phyloP scores from a whole-genome alignment of 2,888 invertebrate genomes.

The Tubiluchus corallicola region DNA sequence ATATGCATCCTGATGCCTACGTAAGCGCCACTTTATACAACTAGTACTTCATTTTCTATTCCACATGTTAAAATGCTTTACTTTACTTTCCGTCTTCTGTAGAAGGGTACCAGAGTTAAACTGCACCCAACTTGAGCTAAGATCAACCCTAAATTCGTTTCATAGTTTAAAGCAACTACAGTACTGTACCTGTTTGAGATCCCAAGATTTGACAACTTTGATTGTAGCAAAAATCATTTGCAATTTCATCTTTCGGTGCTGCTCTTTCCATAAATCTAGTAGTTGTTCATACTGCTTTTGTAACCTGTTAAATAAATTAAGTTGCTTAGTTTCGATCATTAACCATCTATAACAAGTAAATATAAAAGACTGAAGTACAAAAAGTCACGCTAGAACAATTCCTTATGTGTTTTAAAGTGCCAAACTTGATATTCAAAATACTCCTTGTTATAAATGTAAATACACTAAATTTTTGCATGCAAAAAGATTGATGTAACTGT shows the following conservation, averaged over 20 bases:
- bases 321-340: background rate
- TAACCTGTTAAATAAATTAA: constrained; percentile 34
- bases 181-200: constrained; percentile 47
- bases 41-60: too few species aligned
- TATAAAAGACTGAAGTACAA: constrained; percentile 7
- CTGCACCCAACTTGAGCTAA: too few species aligned
- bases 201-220: constrained; percentile 72
- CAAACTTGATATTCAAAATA: constrained; percentile 4
- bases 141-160: constrained; percentile 20
- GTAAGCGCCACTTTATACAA: too few species aligned
- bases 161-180: background rate
- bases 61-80: too few species aligned
- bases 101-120: too few species aligned
- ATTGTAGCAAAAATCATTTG: constrained; percentile 98
- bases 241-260: constrained; percentile 75
- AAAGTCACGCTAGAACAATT: too few species aligned
- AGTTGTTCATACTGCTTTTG: constrained; percentile 66
- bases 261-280: constrained; percentile 82
- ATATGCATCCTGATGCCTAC: too few species aligned
- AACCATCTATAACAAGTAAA: background rate
- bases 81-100: too few species aligned
- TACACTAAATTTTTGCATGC: too few species aligned
- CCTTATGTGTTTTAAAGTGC: too few species aligned
- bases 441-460: constrained; percentile 9
- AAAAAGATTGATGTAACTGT: too few species aligned